These are phyloP conservation scores for Lordiphosa stackelbergi DNA, from an alignment of 1,140 invertebrate species.

Conservation along the genomic window DNA sequence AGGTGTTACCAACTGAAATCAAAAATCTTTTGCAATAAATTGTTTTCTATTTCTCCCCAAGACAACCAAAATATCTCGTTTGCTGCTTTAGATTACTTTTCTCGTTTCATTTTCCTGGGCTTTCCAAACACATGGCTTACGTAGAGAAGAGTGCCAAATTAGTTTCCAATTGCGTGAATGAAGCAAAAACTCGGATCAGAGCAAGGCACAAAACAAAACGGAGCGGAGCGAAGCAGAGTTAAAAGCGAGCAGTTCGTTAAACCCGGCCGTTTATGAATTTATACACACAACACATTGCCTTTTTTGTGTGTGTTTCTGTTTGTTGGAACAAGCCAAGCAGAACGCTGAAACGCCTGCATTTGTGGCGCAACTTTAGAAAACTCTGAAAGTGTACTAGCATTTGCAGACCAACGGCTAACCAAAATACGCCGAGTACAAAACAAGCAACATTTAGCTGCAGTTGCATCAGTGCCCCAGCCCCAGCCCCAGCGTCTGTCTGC, in stretches of 20 bases:
- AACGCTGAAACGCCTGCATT: conserved; percentile 42
- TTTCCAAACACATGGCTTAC: conserved; percentile 6
- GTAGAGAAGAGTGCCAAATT: conserved; percentile 33
- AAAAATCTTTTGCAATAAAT: conserved; percentile 32
- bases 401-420: conserved; percentile 6
- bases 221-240: conserved; percentile 33
- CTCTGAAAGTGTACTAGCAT: conserved; percentile 27
- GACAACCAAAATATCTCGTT: background rate
- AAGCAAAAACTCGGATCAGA: conserved; percentile 13
- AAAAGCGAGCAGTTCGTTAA: conserved; percentile 66
- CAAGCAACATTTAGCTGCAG: conserved; percentile 24
- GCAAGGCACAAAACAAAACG: conserved; percentile 15
- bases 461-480: conserved; percentile 30
- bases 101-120: background rate
- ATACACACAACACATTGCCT: conserved; percentile 43
- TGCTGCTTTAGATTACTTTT: too few relatives aligned
- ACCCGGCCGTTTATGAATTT: conserved; percentile 62
- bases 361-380: conserved; percentile 54
- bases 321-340: conserved; percentile 60
- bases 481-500: background rate
- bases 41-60: conserved; percentile 22
- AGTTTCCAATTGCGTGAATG: conserved; percentile 10
- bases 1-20: conserved; percentile 44
- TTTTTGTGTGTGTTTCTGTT: conserved; percentile 32
- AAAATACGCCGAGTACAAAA: conserved; percentile 4